Evolutionary conservation across 2,113 vertebrate species (phyloP).

Genomic region (Regulus satrapa): DNA sequence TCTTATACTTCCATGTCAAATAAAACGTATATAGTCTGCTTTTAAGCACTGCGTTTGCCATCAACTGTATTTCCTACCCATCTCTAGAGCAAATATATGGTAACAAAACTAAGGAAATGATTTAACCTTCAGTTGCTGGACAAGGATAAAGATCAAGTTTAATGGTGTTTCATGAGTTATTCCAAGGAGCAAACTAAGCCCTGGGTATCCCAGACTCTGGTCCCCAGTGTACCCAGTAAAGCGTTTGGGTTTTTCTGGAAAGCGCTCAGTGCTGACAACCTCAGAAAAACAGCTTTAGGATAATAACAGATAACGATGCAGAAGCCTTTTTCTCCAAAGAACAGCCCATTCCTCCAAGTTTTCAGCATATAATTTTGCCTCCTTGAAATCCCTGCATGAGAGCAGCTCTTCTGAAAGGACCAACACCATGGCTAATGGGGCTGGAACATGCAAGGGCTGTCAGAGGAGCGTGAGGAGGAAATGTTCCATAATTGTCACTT

Average conservation of each 20-base stretch:
- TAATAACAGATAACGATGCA: not conserved
- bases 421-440: not conserved
- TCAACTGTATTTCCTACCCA: not conserved
- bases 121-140: not conserved
- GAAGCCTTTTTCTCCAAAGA: not conserved
- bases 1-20: not conserved
- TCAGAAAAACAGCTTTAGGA: not conserved
- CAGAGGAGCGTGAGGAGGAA: not conserved
- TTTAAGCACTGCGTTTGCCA: not conserved
- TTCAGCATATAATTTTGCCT: not conserved
- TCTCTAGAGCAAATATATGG: not conserved
- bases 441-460: not conserved
- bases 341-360: not conserved
- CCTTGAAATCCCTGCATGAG: not conserved
- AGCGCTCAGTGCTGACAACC: not conserved
- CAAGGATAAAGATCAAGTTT: not conserved
- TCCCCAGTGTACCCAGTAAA: not conserved
- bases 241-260: not conserved
- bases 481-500: not conserved
- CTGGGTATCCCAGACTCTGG: fast-evolving
- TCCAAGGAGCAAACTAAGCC: not conserved
- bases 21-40: not conserved
- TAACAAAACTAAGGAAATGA: not conserved
- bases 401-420: not conserved
- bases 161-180: not conserved